phyloP scores from a whole-genome alignment of 2,113 vertebrate genomes.

The Chelonoidis abingdonii region DNA sequence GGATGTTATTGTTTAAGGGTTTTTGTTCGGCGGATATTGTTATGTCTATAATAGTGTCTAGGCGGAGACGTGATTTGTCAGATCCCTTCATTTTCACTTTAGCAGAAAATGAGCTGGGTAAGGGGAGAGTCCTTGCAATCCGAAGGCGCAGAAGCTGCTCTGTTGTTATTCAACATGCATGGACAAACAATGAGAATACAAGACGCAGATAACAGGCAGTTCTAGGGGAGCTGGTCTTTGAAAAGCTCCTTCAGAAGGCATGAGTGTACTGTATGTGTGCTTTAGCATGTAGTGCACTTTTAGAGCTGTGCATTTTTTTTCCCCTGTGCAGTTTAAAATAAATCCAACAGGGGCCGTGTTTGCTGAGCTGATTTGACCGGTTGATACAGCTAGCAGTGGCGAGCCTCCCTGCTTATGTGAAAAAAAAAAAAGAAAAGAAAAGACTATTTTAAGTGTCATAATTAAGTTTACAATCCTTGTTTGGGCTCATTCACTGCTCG shows the following conservation, averaged over 20 bases:
- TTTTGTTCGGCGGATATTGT: constrained; percentile 83
- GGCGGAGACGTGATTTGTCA: constrained; percentile 85
- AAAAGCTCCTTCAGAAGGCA: background rate
- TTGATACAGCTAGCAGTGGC: constrained; percentile 63
- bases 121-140: constrained; percentile 26
- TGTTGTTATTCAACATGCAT: background rate
- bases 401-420: constrained; percentile 51
- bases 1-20: constrained; percentile 80
- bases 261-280: background rate
- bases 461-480: constrained; percentile 78
- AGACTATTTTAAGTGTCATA: constrained; percentile 78
- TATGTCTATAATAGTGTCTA: constrained; percentile 87
- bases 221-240: background rate
- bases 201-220: background rate
- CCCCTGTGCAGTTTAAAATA: constrained; percentile 79
- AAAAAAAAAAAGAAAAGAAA: constrained; percentile 58
- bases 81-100: constrained; percentile 80
- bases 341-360: constrained; percentile 86
- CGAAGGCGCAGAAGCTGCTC: constrained; percentile 2
- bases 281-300: constrained; percentile 11
- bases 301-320: background rate
- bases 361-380: constrained; percentile 79
- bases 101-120: constrained; percentile 74
- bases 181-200: background rate
- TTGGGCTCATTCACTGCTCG: constrained; percentile 74